A percentile compares a stretch with the other conserved stretches of the same genome.
These are phyloP conservation scores for Eptesicus fuscus DNA, from an alignment of 2,113 vertebrate genomes.

Conservation along the genomic window DNA sequence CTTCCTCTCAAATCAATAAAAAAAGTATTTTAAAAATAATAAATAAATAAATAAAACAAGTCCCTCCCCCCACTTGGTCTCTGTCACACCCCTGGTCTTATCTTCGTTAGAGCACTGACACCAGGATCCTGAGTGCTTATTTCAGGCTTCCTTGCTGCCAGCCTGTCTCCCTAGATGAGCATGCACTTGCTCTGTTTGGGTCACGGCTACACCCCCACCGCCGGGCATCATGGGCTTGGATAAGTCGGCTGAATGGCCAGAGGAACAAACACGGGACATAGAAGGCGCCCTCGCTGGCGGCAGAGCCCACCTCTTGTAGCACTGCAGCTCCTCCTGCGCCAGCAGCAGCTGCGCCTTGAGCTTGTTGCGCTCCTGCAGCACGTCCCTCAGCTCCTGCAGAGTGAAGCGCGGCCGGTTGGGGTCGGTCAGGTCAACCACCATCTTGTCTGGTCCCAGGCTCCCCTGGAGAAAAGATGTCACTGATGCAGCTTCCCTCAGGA, in stretches of 20 bases:
- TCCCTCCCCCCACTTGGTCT: not conserved
- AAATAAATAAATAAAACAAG: not conserved
- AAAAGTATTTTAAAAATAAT: no score
- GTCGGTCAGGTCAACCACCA: slow-evolving; percentile 92
- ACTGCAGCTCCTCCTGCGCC: slow-evolving; percentile 92
- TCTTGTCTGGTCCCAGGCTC: slow-evolving; percentile 87
- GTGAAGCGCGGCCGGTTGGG: slow-evolving; percentile 96
- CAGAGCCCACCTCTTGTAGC: slow-evolving; percentile 89
- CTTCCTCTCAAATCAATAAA: no score
- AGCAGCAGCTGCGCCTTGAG: slow-evolving; percentile 94
- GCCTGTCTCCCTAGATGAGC: not conserved
- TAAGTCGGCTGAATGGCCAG: fast-evolving
- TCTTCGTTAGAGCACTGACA: not conserved
- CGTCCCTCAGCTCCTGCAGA: slow-evolving; percentile 93
- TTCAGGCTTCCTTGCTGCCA: not conserved
- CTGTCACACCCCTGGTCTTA: not conserved
- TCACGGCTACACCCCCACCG: not conserved
- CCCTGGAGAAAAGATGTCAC: slow-evolving; percentile 73
- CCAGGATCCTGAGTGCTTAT: fast-evolving
- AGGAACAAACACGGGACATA: fast-evolving
- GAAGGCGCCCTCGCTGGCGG: fast-evolving
- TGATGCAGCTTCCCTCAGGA: fast-evolving
- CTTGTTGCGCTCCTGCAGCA: slow-evolving; percentile 95
- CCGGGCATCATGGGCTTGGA: not conserved
- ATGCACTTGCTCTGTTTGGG: not conserved